These are phyloP conservation scores for Drosophila nikananu DNA, from an alignment of 1,140 invertebrate species.

Conservation along the genomic window DNA sequence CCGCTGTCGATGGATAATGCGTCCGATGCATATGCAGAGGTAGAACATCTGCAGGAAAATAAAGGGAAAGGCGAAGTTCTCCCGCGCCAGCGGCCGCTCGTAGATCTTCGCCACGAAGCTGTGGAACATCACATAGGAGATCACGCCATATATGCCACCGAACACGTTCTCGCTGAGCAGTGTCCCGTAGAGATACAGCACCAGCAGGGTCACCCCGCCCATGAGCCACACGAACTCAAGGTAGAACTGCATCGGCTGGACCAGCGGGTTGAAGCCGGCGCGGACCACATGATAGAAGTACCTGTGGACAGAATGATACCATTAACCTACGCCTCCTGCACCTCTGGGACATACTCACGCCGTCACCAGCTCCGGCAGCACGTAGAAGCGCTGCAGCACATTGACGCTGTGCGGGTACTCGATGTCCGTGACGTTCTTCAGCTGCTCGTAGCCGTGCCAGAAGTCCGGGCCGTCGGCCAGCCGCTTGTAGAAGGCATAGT, in stretches of 20 bases:
- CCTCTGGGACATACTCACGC: conserved; percentile 55
- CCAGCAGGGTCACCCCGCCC: conserved; percentile 79
- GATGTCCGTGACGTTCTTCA: conserved; percentile 78
- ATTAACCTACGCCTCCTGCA: neutral
- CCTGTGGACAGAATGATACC: conserved; percentile 19
- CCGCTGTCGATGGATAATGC: conserved; percentile 56
- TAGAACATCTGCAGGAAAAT: conserved; percentile 84
- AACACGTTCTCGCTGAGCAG: conserved; percentile 80
- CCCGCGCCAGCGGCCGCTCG: conserved; percentile 72
- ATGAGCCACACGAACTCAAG: conserved; percentile 82
- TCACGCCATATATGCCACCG: conserved; percentile 80
- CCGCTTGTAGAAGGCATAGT: conserved; percentile 84
- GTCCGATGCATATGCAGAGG: conserved; percentile 73
- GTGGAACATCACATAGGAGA: conserved; percentile 84
- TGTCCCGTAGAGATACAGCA: conserved; percentile 79
- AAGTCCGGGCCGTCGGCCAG: conserved; percentile 74
- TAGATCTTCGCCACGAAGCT: conserved; percentile 82
- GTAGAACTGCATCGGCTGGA: conserved; percentile 82
- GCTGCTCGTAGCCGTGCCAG: conserved; percentile 72
- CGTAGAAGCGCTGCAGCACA: conserved; percentile 77
- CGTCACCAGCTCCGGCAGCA: conserved; percentile 77
- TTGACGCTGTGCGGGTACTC: conserved; percentile 82
- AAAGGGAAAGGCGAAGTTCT: conserved; percentile 84
- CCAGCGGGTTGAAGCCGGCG: conserved; percentile 62
- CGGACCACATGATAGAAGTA: conserved; percentile 77